Conservation (phyloP, 2,113 vertebrate species). For the Terrapene triunguis region DNA sequence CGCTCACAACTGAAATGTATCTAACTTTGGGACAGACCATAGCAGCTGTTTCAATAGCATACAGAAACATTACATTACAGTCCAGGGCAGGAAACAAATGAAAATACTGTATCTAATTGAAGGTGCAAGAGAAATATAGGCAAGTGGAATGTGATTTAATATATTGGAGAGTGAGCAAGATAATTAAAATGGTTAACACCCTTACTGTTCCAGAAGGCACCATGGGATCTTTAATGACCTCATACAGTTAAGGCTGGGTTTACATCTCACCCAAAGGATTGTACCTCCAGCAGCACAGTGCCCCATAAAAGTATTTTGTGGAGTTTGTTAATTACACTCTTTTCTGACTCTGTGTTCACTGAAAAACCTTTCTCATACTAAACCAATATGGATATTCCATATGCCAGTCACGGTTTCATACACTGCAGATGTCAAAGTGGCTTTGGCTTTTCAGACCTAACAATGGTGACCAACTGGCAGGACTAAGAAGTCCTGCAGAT, state of each 20-base stretch:
- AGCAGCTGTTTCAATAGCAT: background rate
- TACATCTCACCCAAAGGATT: background rate
- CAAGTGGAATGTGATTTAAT: background rate
- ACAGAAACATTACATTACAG: background rate
- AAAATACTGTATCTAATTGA: background rate
- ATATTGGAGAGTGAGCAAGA: background rate
- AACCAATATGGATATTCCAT: rapidly evolving
- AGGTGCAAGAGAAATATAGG: background rate
- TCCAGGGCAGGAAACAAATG: background rate
- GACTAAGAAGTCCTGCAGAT: background rate
- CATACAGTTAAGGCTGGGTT: background rate
- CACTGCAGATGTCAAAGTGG: background rate
- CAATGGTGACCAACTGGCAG: background rate
- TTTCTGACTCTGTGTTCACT: background rate
- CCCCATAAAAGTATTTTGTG: background rate
- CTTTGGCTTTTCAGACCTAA: background rate
- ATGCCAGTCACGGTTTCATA: background rate
- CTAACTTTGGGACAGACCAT: background rate
- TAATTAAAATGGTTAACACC: background rate
- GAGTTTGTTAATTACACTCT: background rate
- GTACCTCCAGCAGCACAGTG: background rate
- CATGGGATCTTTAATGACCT: rapidly evolving
- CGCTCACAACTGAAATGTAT: background rate
- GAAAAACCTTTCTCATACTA: background rate
- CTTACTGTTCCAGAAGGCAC: background rate